Conservation (phyloP, 1,140 invertebrate species). For the Hesperophylax magnus region DNA sequence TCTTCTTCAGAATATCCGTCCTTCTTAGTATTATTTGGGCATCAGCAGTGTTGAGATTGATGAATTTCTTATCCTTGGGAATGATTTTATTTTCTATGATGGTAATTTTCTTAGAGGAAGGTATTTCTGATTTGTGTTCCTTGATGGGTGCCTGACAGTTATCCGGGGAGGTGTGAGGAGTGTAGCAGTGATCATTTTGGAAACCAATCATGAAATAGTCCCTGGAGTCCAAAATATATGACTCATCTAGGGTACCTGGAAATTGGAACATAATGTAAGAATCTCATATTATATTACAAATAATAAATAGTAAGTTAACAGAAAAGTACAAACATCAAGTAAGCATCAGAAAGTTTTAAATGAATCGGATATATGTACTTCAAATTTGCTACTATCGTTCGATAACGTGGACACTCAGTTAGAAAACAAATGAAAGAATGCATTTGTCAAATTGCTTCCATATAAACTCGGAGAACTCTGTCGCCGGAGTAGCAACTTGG, state of each 20-base stretch:
- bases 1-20: slow-evolving; percentile 65
- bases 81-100: slow-evolving; percentile 69
- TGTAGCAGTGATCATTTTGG: slow-evolving; percentile 79
- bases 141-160: slow-evolving; percentile 14
- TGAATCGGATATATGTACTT: too few species aligned
- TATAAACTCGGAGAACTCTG: too few species aligned
- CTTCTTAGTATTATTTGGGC: slow-evolving; percentile 65
- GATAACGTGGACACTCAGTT: too few species aligned
- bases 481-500: too few species aligned
- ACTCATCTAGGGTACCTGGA: slow-evolving; percentile 69
- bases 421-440: too few species aligned
- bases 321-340: too few species aligned
- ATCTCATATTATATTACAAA: too few species aligned
- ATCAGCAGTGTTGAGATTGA: slow-evolving; percentile 62
- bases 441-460: too few species aligned
- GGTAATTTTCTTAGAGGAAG: slow-evolving; percentile 65
- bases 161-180: slow-evolving; percentile 70
- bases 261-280: background rate
- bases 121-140: slow-evolving; percentile 8
- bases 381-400: too few species aligned
- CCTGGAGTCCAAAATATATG: slow-evolving; percentile 59
- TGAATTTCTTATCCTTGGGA: slow-evolving; percentile 68
- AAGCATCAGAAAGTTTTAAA: too few species aligned
- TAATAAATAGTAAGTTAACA: too few species aligned
- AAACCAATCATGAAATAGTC: slow-evolving; percentile 70